phyloP scores from a whole-genome alignment of 2,113 vertebrate species.

The Podilymbus podiceps region DNA sequence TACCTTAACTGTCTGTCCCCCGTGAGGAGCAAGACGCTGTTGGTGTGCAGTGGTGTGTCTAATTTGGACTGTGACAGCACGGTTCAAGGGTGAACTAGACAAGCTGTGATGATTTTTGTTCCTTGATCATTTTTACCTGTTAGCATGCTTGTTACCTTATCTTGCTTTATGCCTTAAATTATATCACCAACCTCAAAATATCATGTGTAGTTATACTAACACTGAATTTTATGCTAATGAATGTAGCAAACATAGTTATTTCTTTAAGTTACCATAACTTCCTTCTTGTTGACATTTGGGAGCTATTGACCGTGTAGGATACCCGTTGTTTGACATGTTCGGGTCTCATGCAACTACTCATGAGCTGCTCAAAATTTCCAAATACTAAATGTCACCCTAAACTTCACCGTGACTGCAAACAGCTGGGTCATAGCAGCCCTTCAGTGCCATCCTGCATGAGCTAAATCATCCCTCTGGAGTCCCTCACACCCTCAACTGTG shows the following conservation, averaged over 20 bases:
- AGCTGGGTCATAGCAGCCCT: background rate
- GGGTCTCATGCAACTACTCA: no score
- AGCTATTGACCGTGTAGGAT: background rate
- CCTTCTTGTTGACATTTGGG: background rate
- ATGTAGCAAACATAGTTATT: background rate
- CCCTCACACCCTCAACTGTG: background rate
- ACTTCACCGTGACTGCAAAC: background rate
- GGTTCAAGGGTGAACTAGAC: background rate
- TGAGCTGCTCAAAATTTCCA: background rate
- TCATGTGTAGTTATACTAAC: no score
- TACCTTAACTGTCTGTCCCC: background rate
- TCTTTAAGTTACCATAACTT: background rate
- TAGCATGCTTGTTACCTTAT: background rate
- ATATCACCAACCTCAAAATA: background rate
- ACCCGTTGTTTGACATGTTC: background rate
- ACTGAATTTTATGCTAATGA: background rate
- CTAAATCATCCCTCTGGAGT: background rate
- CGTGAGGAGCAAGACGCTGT: accelerated
- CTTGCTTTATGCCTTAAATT: background rate
- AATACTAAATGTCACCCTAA: background rate
- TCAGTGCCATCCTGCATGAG: background rate
- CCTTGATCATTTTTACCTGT: background rate
- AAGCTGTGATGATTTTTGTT: background rate
- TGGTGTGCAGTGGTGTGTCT: background rate
- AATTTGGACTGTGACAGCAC: no score